Evolutionary conservation across 2,888 invertebrate species (phyloP), one percentile per base, ranked within the genome.

Genomic region (Eupithecia centaureata): DNA sequence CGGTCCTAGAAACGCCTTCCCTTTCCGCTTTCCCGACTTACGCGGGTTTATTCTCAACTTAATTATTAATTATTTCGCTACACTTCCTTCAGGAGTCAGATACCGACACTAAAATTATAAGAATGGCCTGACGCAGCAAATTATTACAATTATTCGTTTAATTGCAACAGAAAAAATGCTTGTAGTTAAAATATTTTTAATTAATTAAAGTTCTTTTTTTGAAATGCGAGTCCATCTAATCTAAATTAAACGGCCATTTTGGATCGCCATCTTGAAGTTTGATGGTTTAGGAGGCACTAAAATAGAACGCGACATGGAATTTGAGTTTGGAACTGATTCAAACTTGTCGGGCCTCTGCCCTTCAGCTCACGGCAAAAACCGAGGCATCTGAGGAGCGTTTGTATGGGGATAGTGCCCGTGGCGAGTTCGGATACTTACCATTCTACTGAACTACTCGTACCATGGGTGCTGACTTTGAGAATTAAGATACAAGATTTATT

Each of bases 331-430:
- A 58, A 51, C 51, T 33, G 47, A 64, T 54, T 52, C 22, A 13
- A 61, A 61, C 56, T 65, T 56, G 52, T 22, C 42, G 47, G 22
- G 4, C 27, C 52, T 5, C 52, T 47, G 47, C 27, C 52, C 52
- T 27, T 27, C 18, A 47, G 33, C 54, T 18, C n/a, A 33, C 38
- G 58, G 42, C 38, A 65, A 68, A 65, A 61, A 61, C 61, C 52
- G 13, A 51, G 5, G 25, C 12, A 51, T 25, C 51, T 15, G 27
- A 15, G 52, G 52, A 15, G 25, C 52, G 27, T 52, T 51, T 25
- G 52, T 15, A 0, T 27, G 18, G 1, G 52, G 52, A 15, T 7
- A 27, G 51, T 52, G 15, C n/a, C n/a, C n/a, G n/a, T n/a, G n/a
- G n/a, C n/a, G n/a, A 0, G 25, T 22, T 25, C 0, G 51, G 22